Base-by-base conservation (phyloP, 2,797 vertebrate species). In the Otus scops region DNA sequence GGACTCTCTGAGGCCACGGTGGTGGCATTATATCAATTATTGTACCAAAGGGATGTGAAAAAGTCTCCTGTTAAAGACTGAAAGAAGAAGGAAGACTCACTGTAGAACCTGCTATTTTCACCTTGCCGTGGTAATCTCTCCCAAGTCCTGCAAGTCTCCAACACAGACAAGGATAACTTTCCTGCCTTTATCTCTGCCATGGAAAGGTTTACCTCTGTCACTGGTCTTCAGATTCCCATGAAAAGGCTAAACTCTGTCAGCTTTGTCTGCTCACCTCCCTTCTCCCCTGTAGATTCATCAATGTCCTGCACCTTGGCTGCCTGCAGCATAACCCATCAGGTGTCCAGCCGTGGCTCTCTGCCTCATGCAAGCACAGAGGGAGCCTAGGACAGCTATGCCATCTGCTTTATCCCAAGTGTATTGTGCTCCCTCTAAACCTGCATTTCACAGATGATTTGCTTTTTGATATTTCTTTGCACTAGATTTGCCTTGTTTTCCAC, bases 301-400 rank as follows among this genome's bases (percentile, higher is more conserved):
- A 5, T 32, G 16, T 21, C 69, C 69, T 67, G 59, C 38, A 39
- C 6, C 24, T 24, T 50, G 34, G 34, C 20, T 59, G 34, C 7
- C 68, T 28, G 16, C 68, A 59, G 24, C 4, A 4, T 14, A 27
- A 77, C 6, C 8, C 36, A 30, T 10, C 53, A 51, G 60, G 14
- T 6, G 8, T 36, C 51, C 8, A 13, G n/a, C 11, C 4, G 0
- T 13, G n/a, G n/a, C 26, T 73, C 5, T 1, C 20, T 28, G 45
- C 5, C 38, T 69, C 26, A 16, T 39, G 28, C 34, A 38, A 63
- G 11, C 13, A 7, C 6, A 3, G 13, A 34, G 53, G 47, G 43
- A 41, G 9, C 9, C 45, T 41, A 51, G 30, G 24, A 30, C 8
- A 75, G 11, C 45, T 68, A 59, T 47, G 32, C 14, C 13, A 45